Base-by-base conservation (phyloP, 37 sponge, comb jelly and placozoan species). In the Spongia lamella region DNA sequence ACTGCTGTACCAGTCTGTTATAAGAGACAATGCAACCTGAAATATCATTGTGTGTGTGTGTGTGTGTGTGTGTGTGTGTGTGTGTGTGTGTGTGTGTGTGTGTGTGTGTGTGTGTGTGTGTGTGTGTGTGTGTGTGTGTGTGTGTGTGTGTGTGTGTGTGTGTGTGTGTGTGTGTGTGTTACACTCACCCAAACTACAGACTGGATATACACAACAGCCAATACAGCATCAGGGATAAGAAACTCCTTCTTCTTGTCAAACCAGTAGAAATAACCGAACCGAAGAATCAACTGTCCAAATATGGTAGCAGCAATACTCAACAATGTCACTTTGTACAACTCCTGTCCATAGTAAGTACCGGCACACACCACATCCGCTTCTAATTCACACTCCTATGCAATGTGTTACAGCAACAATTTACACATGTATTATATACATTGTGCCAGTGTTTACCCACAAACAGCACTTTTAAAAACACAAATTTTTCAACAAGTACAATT, bases 161-260 rank as follows among this genome's bases (percentile, higher is more conserved):
- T 43, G 47, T 43, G 47, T 43, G 47, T 43, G 47, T 43, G 47
- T 43, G 47, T 43, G 47, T 43, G 47, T 43, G 47, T 43, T n/a
- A 65, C 34, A 65, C 56, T 26, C 51, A 70, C 72, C 72, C 72
- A 70, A 7, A 70, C 31, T 29, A 70, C 22, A 52, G 72, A 50
- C 14, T 70, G 72, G n/a, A 50, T 9, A 34, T 70, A 70, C 4
- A 70, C 27, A 24, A 70, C 36, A 27, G 54, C 54, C 22, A 70
- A 31, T 22, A 70, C 72, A 16, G 55, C 72, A 49, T 49, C 31
- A 24, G 72, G 54, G n/a, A 70, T 50, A 20, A 51, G 54, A 20
- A 70, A 50, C 14, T 54, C 72, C 36, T 31, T 24, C 25, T 50
- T 47, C 55, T 53, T 6, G 13, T 53, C 51, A 51, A 53, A 70